phyloP scores from a whole-genome alignment of 1,140 invertebrate species.

The Brachionus sp. region DNA sequence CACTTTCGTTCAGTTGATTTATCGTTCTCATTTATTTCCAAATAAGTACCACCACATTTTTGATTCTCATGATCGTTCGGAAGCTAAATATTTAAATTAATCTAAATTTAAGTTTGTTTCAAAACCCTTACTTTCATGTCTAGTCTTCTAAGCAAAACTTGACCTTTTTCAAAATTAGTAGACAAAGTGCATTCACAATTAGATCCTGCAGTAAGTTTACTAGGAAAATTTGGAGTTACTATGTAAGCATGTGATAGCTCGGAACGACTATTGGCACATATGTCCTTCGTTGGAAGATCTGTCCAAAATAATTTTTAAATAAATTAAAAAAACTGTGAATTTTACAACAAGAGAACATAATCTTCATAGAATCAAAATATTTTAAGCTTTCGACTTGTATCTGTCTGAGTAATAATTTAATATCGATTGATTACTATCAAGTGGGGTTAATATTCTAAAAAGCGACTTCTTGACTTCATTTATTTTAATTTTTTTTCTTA shows the following conservation, averaged over 20 bases:
- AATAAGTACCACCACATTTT: conserved; percentile 23
- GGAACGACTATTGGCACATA: conserved; percentile 16
- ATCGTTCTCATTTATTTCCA: conserved; percentile 36
- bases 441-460: too few relatives aligned
- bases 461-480: too few relatives aligned
- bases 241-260: conserved; percentile 33
- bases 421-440: too few relatives aligned
- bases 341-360: too few relatives aligned
- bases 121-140: conserved; percentile 12
- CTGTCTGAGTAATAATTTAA: too few relatives aligned
- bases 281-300: conserved; percentile 42
- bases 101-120: neutral
- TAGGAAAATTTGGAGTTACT: conserved; percentile 28
- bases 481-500: too few relatives aligned
- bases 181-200: conserved; percentile 37
- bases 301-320: neutral
- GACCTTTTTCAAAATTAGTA: conserved; percentile 35
- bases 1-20: conserved; percentile 29
- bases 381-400: too few relatives aligned
- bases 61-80: conserved; percentile 21
- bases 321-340: neutral
- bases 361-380: too few relatives aligned
- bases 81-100: neutral
- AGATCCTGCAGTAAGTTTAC: neutral
- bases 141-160: conserved; percentile 14